Evolutionary conservation across 2,797 vertebrate genomes (phyloP).

Genomic region (Simalia tracyae): DNA sequence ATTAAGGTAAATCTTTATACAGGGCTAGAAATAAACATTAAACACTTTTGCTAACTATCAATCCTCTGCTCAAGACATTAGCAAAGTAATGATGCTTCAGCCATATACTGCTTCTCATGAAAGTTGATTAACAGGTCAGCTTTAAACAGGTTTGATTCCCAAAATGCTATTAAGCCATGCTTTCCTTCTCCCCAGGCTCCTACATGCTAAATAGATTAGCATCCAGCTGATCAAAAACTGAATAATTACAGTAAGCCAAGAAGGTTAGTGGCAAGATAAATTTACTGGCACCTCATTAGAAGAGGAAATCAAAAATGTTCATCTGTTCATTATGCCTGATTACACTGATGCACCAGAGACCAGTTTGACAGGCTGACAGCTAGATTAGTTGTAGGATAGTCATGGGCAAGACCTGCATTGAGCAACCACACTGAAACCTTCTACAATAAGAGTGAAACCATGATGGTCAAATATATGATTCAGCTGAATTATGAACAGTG

Average conservation of each 20-base stretch:
- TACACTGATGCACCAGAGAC: slow-evolving; percentile 25
- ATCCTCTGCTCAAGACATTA: not conserved
- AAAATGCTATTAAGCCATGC: slow-evolving; percentile 12
- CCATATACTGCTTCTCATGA: not conserved
- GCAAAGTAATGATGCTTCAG: not conserved
- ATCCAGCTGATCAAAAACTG: slow-evolving; percentile 48
- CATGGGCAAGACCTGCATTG: not conserved
- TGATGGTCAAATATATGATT: not conserved
- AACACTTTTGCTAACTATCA: slow-evolving; percentile 6
- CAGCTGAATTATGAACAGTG: not conserved
- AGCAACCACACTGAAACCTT: not conserved
- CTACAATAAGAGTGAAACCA: not conserved
- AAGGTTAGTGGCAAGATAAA: slow-evolving; percentile 54
- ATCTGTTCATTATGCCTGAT: slow-evolving; percentile 21
- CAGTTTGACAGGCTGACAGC: not conserved
- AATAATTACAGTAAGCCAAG: slow-evolving; percentile 51
- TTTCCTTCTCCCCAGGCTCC: slow-evolving; percentile 2
- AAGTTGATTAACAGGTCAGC: not conserved
- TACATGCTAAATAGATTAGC: slow-evolving; percentile 15
- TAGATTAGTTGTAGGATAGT: slow-evolving; percentile 21
- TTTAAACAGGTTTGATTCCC: slow-evolving; percentile 15
- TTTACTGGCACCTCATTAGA: slow-evolving; percentile 55
- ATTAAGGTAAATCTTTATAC: not conserved
- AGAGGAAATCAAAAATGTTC: not conserved
- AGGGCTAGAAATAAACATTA: slow-evolving; percentile 4